Percentiles rank a stretch among this genome's conserved stretches.
Conservation (phyloP, 2,113 vertebrate species). For the Petaurus breviceps region DNA sequence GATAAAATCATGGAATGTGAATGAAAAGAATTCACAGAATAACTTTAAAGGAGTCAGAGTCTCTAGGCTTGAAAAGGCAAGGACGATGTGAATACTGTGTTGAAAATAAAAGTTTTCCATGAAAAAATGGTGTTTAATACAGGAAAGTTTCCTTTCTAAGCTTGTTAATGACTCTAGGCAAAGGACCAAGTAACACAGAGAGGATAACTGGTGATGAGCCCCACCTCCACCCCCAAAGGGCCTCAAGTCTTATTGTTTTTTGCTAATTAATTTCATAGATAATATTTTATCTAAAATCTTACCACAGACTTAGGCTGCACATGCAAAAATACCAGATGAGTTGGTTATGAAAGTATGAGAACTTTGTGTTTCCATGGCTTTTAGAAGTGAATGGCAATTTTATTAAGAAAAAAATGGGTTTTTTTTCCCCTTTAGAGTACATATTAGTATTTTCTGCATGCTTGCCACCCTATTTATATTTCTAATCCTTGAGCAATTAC, state of each 20-base stretch:
- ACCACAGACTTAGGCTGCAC: background rate
- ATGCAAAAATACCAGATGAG: background rate
- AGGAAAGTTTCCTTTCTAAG: background rate
- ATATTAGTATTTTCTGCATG: slow-evolving; percentile 16
- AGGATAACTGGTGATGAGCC: background rate
- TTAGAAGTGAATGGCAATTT: slow-evolving; percentile 27
- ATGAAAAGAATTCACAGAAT: slow-evolving; percentile 72
- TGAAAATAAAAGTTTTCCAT: slow-evolving; percentile 49
- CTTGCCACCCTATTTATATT: slow-evolving; percentile 11
- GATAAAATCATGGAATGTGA: slow-evolving; percentile 81
- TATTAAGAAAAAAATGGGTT: background rate
- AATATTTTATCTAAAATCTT: background rate
- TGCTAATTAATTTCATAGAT: background rate
- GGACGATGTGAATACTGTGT: slow-evolving; percentile 28
- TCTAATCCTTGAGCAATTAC: slow-evolving; percentile 13
- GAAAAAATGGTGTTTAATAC: slow-evolving; percentile 1
- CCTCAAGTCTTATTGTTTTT: background rate
- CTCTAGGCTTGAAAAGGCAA: slow-evolving; percentile 56
- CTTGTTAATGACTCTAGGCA: background rate
- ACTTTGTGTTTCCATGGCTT: background rate
- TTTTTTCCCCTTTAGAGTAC: slow-evolving; percentile 3
- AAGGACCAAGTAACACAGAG: background rate
- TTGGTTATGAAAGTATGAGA: background rate
- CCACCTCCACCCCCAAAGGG: background rate
- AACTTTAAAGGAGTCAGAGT: slow-evolving; percentile 68